Percentiles rank a stretch among this genome's conserved stretches.
These are phyloP conservation scores for Rhynchomys soricoides DNA, from an alignment of 2,113 vertebrate species.

Conservation along the genomic window DNA sequence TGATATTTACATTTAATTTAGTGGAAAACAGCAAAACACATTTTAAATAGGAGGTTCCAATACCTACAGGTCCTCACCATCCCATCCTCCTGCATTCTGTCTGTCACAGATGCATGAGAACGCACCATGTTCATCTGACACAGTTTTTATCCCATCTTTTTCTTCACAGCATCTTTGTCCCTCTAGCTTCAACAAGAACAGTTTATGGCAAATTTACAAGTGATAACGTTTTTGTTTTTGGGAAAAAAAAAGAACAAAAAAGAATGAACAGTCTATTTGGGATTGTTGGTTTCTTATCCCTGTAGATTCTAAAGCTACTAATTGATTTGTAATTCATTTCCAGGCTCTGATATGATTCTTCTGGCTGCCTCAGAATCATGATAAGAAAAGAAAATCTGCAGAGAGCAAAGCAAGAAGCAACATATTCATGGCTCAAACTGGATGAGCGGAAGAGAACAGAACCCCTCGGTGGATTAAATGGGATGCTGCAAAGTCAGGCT, in stretches of 20 bases:
- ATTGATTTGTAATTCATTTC: conserved; percentile 63
- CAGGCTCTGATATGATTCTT: conserved; percentile 55
- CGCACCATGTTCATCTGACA: neutral
- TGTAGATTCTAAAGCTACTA: conserved; percentile 55
- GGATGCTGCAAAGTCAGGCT: conserved; percentile 54
- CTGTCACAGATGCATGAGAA: neutral
- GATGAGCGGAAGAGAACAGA: conserved; percentile 74
- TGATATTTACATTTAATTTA: conserved; percentile 25
- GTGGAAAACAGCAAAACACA: neutral
- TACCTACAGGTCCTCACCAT: neutral
- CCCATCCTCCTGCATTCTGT: neutral
- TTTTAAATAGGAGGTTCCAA: neutral
- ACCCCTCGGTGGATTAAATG: conserved; percentile 61
- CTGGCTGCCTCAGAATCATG: conserved; percentile 45
- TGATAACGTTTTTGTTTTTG: neutral
- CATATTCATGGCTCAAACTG: conserved; percentile 67
- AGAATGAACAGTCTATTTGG: conserved; percentile 41
- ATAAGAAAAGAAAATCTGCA: conserved; percentile 62
- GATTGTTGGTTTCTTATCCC: conserved; percentile 55
- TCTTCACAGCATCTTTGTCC: neutral
- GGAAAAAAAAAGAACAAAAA: neutral
- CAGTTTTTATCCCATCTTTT: neutral
- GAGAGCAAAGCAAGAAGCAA: conserved; percentile 56
- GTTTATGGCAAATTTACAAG: conserved; percentile 47
- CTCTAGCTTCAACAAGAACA: conserved; percentile 23